Evolutionary conservation across 2,797 vertebrate genomes (phyloP), one percentile per base, ranked within the genome.

Genomic region (Enteromius mattozi): DNA sequence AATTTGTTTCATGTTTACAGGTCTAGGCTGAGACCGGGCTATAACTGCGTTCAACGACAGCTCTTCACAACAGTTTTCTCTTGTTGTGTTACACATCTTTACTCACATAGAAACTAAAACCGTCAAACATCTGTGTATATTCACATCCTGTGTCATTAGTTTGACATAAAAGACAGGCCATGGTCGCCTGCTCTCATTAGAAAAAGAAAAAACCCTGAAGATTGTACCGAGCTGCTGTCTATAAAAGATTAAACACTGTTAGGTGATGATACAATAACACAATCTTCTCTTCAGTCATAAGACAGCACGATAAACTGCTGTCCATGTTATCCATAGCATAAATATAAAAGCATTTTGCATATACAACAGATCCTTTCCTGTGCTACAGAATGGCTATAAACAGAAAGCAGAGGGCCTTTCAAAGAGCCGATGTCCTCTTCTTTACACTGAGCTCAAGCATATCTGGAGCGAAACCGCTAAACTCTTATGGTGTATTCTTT

Each of bases 1-100:
- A 94, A 94, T 95, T 94, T 94, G 92, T 93, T 94, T 94, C 91
- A 91, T 91, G 92, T 92, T 91, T 93, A 92, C 88, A 92, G 92
- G 93, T 92, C 91, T 92, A 82, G 21, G 92, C 91, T 89, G 90
- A 93, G 92, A 94, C 92, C 90, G 84, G 87, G 89, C 89, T 90
- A 87, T 86, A 89, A 89, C 86, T 84, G 87, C 86, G 90, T 89
- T 91, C 91, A 37, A 82, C 80, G 35, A 80, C 82, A 75, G 78
- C 76, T 42, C 65, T 81, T 51, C 30, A 45, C 85, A 14, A 91
- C 88, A 88, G 84, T 92, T 92, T 91, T 91, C 84, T 77, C 84
- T 65, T 87, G 80, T 88, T 89, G 89, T 91, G 86, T 90, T 88
- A 89, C 88, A 54, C 24, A 77, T 79, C 37, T 77, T 35, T 68